Percentiles rank a stretch among this genome's conserved stretches.
These are phyloP conservation scores for Melanotaenia boesemani DNA, from an alignment of 2,797 vertebrate genomes.

Conservation along the genomic window DNA sequence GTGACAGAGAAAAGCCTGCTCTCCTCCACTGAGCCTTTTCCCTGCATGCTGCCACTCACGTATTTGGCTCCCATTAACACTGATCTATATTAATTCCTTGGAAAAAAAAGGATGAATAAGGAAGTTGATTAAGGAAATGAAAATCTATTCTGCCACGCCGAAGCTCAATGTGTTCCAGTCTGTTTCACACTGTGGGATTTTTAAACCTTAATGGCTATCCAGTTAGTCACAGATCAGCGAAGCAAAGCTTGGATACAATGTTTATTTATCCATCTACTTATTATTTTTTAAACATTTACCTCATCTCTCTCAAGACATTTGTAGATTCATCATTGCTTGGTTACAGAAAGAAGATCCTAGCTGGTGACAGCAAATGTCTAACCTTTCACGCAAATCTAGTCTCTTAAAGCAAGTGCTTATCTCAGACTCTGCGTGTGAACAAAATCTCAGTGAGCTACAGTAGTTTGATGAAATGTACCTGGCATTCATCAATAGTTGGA, in stretches of 20 bases:
- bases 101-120: slow-evolving; percentile 72
- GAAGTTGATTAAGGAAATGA: slow-evolving; percentile 84
- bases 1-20: slow-evolving; percentile 74
- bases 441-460: slow-evolving; percentile 61
- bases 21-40: slow-evolving; percentile 74
- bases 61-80: slow-evolving; percentile 77
- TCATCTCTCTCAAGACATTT: slow-evolving; percentile 33
- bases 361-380: slow-evolving; percentile 15
- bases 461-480: slow-evolving; percentile 74
- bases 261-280: slow-evolving; percentile 74
- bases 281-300: slow-evolving; percentile 64
- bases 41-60: slow-evolving; percentile 76
- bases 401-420: slow-evolving; percentile 12
- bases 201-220: slow-evolving; percentile 81
- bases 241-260: slow-evolving; percentile 70
- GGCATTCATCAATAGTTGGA: slow-evolving; percentile 76
- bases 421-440: slow-evolving; percentile 51
- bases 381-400: slow-evolving; percentile 15
- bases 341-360: slow-evolving; percentile 20
- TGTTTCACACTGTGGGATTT: slow-evolving; percentile 80
- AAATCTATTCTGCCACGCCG: slow-evolving; percentile 79
- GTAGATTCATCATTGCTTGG: slow-evolving; percentile 15
- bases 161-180: slow-evolving; percentile 79
- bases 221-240: slow-evolving; percentile 81
- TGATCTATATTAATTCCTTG: slow-evolving; percentile 80